Conservation (phyloP, 2,888 invertebrate genomes). For the Hermaeophaga mercurialis region DNA sequence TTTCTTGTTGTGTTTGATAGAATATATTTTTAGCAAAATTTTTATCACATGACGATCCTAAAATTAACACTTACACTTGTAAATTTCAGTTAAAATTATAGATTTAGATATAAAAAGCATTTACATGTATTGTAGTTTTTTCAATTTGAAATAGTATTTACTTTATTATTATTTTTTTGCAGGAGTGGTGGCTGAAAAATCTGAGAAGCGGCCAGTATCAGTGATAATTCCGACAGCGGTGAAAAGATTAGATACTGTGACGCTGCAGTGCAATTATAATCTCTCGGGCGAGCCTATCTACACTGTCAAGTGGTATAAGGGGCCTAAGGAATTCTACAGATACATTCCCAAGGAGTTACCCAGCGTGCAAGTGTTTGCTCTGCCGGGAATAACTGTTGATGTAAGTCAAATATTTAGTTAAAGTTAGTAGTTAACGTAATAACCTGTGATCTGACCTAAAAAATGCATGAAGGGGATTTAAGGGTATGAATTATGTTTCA, state of each 20-base stretch:
- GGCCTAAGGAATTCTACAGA: slow-evolving; percentile 76
- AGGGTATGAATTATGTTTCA: too few relatives aligned
- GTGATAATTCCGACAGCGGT: slow-evolving; percentile 75
- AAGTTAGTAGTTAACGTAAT: too few relatives aligned
- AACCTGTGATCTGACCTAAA: too few relatives aligned
- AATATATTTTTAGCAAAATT: too few relatives aligned
- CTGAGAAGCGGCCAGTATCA: slow-evolving; percentile 64
- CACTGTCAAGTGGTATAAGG: slow-evolving; percentile 84
- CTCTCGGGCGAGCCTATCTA: slow-evolving; percentile 75
- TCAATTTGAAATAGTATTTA: too few relatives aligned
- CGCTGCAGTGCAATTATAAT: slow-evolving; percentile 76
- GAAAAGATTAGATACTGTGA: slow-evolving; percentile 73
- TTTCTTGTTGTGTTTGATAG: too few relatives aligned
- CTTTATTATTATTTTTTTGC: slow-evolving; percentile 25
- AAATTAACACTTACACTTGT: too few relatives aligned
- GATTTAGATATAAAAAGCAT: too few relatives aligned
- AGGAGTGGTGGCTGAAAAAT: slow-evolving; percentile 57
- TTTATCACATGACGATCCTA: too few relatives aligned
- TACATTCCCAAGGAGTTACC: slow-evolving; percentile 81
- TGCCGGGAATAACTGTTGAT: slow-evolving; percentile 72
- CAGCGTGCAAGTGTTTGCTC: slow-evolving; percentile 72
- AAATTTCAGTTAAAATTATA: too few relatives aligned
- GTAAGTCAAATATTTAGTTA: slow-evolving; percentile 63
- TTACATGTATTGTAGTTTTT: too few relatives aligned
- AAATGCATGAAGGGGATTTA: too few relatives aligned